Evolutionary conservation across 1,140 invertebrate genomes (phyloP), one percentile per base, ranked within the genome.

Genomic region (Tribolium madens): DNA sequence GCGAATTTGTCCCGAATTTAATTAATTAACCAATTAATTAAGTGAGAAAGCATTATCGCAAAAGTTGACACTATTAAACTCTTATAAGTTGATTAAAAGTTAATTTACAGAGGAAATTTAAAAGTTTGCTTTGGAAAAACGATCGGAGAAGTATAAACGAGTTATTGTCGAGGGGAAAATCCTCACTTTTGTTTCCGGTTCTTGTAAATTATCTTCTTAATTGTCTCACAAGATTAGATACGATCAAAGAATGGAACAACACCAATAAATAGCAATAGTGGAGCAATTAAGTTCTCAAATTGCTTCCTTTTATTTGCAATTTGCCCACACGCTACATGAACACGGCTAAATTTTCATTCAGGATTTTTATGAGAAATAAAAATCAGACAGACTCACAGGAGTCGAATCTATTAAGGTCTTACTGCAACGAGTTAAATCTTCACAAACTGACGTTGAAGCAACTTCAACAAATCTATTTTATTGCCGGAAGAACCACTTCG

Each of bases 21-120:
- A 64, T 64, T 64, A 64, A 64, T 64, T 64, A 64, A 57, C 18
- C 15, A 57, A 57, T 57, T 57, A 57, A 64, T 33, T 33, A 31
- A 33, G n/a, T 64, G 57, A 13, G 57, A 64, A 64, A 31, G 26
- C 57, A 64, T 64, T 64, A 64, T 64, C 57, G 21, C 31, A 13
- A 64, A 64, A 31, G 21, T 31, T 64, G 57, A 64, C 57, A 64
- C 26, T 64, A 64, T 64, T 64, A 64, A 64, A 64, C 57, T 57
- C 52, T 64, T 64, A 33, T 64, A 64, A 64, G 26, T 64, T 64
- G 57, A 64, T 64, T 64, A 64, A 64, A 33, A 64, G 57, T 64
- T 64, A 64, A 64, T 64, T 60, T 60, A 21, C 53, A 60, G 17
- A 26, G 12, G 9, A 26, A 60, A 60, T 60, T 64, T 64, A 33